These are phyloP conservation scores for Emydura subglobosa DNA, from an alignment of 2,113 vertebrate genomes.

Conservation along the genomic window DNA sequence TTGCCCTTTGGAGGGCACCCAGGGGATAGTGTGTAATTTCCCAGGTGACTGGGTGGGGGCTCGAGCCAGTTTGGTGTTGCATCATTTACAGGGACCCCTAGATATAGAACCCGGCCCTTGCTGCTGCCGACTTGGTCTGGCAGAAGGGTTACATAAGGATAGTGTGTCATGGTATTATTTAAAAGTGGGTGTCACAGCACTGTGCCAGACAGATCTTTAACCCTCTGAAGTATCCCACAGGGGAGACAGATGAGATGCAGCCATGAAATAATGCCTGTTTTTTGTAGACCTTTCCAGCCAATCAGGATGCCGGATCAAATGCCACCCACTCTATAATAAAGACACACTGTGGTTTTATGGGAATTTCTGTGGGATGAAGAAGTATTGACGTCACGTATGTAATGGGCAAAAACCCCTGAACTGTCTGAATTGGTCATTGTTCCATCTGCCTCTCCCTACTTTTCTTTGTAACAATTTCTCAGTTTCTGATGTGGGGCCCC, in stretches of 20 bases:
- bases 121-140: too few species aligned
- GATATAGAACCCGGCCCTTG: too few species aligned
- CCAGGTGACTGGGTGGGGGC: too few species aligned
- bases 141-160: neutral
- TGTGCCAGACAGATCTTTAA: constrained; percentile 7
- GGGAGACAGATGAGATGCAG: neutral
- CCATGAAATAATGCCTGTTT: neutral
- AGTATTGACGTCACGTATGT: neutral
- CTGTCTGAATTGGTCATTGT: constrained; percentile 15
- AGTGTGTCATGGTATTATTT: neutral
- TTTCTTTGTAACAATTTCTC: constrained; percentile 5
- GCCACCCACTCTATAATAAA: constrained; percentile 42
- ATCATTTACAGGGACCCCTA: too few species aligned
- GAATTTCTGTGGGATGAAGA: constrained; percentile 22
- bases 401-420: constrained; percentile 26
- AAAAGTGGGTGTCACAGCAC: neutral
- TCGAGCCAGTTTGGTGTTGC: too few species aligned
- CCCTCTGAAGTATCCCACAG: neutral
- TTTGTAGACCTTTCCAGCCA: neutral
- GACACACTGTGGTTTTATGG: constrained; percentile 28
- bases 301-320: neutral
- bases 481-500: neutral
- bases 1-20: too few species aligned
- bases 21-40: too few species aligned
- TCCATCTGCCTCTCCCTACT: neutral